phyloP scores from a whole-genome alignment of 2,113 vertebrate species.

The Alouatta palliata region DNA sequence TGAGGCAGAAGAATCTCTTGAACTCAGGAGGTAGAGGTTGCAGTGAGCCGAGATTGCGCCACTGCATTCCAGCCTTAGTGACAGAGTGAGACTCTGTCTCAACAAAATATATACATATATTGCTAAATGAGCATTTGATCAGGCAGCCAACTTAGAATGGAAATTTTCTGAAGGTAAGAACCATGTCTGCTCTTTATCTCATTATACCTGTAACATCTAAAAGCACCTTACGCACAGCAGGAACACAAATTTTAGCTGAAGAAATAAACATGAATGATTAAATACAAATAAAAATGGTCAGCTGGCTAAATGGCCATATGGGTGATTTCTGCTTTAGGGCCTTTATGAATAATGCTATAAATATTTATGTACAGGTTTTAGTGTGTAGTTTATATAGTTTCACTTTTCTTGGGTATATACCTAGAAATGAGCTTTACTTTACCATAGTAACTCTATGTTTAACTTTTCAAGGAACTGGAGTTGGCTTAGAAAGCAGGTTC shows the following conservation, averaged over 20 bases:
- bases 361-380: not conserved
- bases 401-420: not conserved
- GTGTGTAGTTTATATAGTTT: not conserved
- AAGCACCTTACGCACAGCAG: not conserved
- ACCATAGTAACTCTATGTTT: not conserved
- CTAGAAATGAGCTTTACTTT: not conserved
- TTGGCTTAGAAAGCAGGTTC: not conserved
- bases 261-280: not conserved
- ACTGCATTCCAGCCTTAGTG: too few species aligned
- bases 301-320: not conserved
- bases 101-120: too few species aligned
- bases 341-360: not conserved
- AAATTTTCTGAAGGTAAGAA: not conserved
- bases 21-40: too few species aligned
- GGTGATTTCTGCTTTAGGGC: not conserved
- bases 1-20: too few species aligned
- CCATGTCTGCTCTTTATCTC: not conserved
- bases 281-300: not conserved
- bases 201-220: not conserved
- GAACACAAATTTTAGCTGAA: not conserved
- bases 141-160: not conserved
- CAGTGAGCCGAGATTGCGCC: too few species aligned
- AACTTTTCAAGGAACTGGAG: not conserved
- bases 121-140: not conserved
- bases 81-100: too few species aligned